Conservation (phyloP, 2,113 vertebrate genomes). For the Serinus canaria region DNA sequence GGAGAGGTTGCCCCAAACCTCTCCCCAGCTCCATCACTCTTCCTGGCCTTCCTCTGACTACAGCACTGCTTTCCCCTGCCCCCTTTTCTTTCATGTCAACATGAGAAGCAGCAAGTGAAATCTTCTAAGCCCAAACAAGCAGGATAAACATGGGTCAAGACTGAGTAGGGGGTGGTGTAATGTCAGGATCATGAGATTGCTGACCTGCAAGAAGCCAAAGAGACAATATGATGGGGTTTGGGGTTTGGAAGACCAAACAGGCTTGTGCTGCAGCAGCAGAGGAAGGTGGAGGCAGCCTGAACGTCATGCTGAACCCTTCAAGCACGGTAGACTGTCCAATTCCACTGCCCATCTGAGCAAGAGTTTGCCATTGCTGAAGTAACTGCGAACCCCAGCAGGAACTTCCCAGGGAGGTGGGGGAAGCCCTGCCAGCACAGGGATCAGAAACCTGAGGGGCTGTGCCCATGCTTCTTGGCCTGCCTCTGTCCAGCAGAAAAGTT, state of each 20-base stretch:
- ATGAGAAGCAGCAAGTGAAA: not conserved
- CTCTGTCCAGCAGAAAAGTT: not conserved
- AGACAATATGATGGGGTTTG: not conserved
- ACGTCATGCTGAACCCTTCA: not conserved
- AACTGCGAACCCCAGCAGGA: not conserved
- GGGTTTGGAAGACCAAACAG: not conserved
- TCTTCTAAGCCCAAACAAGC: not conserved
- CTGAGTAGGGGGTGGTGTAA: not conserved
- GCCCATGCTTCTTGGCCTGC: not conserved
- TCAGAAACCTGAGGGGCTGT: not conserved
- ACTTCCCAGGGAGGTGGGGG: not conserved
- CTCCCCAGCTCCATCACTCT: not conserved
- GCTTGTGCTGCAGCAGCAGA: not conserved
- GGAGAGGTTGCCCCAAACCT: not conserved
- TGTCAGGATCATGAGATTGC: not conserved
- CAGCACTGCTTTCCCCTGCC: rapidly evolving
- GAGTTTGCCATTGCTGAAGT: not conserved
- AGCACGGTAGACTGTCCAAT: not conserved
- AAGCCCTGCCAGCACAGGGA: not conserved
- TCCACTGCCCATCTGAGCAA: not conserved
- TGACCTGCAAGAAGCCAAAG: not conserved
- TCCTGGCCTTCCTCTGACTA: not conserved
- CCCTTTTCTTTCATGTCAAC: not conserved
- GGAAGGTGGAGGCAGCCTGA: not conserved
- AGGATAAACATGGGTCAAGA: not conserved